These are phyloP conservation scores for Sturnira hondurensis DNA, from an alignment of 2,113 vertebrate genomes.

Conservation along the genomic window DNA sequence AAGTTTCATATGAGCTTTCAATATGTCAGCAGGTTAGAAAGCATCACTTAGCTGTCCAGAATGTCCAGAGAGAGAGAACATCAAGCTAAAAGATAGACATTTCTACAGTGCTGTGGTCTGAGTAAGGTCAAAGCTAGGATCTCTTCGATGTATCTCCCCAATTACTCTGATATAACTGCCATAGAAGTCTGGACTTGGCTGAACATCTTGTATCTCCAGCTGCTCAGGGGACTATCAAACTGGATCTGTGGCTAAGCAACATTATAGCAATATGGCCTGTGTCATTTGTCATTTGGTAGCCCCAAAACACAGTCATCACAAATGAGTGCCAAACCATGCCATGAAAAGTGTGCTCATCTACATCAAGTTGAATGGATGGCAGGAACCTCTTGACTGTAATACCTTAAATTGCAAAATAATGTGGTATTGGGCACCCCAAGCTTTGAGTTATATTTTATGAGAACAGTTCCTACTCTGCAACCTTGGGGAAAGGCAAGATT, in stretches of 20 bases:
- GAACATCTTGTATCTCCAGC: neutral
- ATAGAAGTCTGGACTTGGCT: neutral
- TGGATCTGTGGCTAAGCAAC: neutral
- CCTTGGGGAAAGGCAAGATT: conserved; percentile 20
- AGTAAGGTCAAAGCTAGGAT: neutral
- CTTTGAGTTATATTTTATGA: conserved; percentile 33
- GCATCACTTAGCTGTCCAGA: neutral
- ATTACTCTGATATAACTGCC: neutral
- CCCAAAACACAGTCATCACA: neutral
- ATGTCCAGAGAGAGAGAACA: neutral
- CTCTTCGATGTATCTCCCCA: neutral
- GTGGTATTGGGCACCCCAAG: neutral
- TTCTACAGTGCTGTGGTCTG: neutral
- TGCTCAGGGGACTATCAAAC: neutral
- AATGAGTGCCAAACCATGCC: neutral
- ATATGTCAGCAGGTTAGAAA: neutral
- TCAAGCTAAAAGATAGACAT: neutral
- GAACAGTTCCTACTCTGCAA: conserved; percentile 10
- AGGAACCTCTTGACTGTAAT: neutral
- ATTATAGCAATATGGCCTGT: neutral
- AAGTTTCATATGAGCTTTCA: neutral
- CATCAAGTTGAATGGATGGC: neutral
- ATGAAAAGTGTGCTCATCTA: neutral
- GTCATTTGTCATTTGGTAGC: neutral
- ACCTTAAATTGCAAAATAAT: neutral